A percentile compares a stretch with the other conserved stretches of the same genome.
Conservation (phyloP, 2,113 vertebrate species). For the Carassius carassius region DNA sequence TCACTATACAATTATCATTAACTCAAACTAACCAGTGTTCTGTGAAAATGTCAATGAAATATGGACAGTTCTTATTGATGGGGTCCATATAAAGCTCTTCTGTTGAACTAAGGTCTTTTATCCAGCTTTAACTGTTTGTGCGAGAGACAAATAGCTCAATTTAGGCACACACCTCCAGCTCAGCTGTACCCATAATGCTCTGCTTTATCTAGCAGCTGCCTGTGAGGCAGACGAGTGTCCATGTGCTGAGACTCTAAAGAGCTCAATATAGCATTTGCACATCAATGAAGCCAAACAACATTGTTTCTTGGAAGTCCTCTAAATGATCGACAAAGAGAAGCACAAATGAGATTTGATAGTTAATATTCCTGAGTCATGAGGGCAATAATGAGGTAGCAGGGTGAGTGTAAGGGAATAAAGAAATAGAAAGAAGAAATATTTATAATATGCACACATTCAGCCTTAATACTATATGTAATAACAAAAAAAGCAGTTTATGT, state of each 20-base stretch:
- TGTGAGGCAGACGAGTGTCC: slow-evolving; percentile 24
- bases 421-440: neutral
- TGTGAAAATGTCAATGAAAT: neutral
- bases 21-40: neutral
- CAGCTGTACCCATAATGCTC: slow-evolving; percentile 45
- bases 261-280: neutral
- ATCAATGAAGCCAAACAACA: neutral
- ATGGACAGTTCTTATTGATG: neutral
- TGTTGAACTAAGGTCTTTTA: no score
- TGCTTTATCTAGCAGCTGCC: slow-evolving; percentile 48
- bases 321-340: neutral
- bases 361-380: neutral
- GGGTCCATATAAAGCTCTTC: neutral
- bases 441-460: neutral
- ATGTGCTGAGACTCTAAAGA: neutral
- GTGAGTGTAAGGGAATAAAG: neutral
- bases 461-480: neutral
- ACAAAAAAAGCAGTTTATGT: no score
- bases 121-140: neutral
- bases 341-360: neutral
- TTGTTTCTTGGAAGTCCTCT: neutral
- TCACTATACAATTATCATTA: slow-evolving; percentile 1
- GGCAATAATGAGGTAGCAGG: neutral
- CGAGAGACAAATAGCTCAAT: slow-evolving; percentile 30
- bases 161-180: neutral